Evolutionary conservation across 2,113 vertebrate genomes (phyloP).

Genomic region (Forbesichthys papilliferus): DNA sequence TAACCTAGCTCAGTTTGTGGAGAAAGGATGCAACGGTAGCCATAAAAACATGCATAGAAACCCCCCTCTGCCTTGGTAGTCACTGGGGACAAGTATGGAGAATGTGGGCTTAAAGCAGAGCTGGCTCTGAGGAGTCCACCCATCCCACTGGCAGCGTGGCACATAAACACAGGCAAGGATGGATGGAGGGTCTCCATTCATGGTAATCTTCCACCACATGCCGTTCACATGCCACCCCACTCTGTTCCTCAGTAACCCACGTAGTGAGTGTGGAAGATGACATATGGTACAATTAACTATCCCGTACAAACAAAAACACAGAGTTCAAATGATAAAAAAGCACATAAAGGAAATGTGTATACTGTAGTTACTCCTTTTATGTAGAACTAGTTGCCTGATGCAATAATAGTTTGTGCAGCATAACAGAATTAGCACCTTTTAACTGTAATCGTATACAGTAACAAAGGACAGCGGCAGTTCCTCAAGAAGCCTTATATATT

Average conservation of each 20-base stretch:
- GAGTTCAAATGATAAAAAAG: slow-evolving; percentile 42
- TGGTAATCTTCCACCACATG: slow-evolving; percentile 58
- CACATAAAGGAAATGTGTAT: slow-evolving; percentile 34
- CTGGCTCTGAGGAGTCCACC: slow-evolving; percentile 31
- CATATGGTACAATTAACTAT: slow-evolving; percentile 66
- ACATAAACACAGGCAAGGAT: slow-evolving; percentile 45
- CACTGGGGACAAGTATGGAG: slow-evolving; percentile 12
- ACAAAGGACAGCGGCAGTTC: slow-evolving; percentile 5
- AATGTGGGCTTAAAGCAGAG: slow-evolving; percentile 37
- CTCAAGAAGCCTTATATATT: slow-evolving; percentile 24
- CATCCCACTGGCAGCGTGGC: slow-evolving; percentile 31
- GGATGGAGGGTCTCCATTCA: slow-evolving; percentile 50
- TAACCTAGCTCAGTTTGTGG: slow-evolving; percentile 20
- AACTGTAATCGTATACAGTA: too few species aligned
- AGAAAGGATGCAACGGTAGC: slow-evolving; percentile 23
- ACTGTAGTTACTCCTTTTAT: slow-evolving; percentile 24
- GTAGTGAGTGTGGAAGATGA: slow-evolving; percentile 72
- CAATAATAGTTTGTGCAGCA: slow-evolving; percentile 12
- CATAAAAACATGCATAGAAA: slow-evolving; percentile 25
- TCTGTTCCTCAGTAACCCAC: slow-evolving; percentile 64
- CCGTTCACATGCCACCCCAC: slow-evolving; percentile 47
- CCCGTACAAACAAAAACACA: slow-evolving; percentile 31
- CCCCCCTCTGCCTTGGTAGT: slow-evolving; percentile 26
- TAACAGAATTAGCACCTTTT: not conserved
- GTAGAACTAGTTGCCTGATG: slow-evolving; percentile 14